Base-by-base conservation (phyloP, 2,888 invertebrate species). In the Eristalis arbustorum region DNA sequence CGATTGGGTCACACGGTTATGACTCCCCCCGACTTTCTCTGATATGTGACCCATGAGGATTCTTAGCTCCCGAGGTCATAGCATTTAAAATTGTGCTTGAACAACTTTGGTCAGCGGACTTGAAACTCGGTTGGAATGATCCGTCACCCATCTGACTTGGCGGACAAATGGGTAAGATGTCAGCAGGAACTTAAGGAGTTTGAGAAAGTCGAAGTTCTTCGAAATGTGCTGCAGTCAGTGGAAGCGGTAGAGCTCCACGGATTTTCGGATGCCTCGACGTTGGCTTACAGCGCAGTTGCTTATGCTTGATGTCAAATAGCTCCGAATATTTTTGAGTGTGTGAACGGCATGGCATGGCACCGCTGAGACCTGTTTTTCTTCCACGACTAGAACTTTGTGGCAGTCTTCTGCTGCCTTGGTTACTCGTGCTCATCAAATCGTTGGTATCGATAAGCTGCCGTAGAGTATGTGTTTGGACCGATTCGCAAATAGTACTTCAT, bases 101-200 rank as follows among this genome's bases (percentile, higher is more conserved):
- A 11, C 31, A 73, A 23, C 23, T 62, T 11, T 49, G 68, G 84
- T 68, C 84, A 3, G 67, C 42, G 5, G 68, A 57, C 10, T 63
- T 72, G 0, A 83, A 76, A 11, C 25, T 88, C 0, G 8, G 14
- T 6, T 88, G 84, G 88, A 85, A 88, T 25, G 84, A 88, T n/a
- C 79, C 71, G 22, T 34, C 83, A n/a, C 87, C 85, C n/a, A 14
- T 11, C 10, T 18, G 13, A 67, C 1, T 18, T 77, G 14, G 23
- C 76, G 23, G 37, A 59, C 31, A 71, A 56, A 25, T 77, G 68
- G 67, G 14, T 40, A 25, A 77, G 11, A 18, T 77, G 57, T 57
- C 73, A 57, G 8, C n/a, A 37, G 4, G 63, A 77, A 23, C n/a
- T 83, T 3, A 13, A 37, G 14, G 37, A 10, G 3, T 73, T 83